These are phyloP conservation scores for Pachyuromys duprasi DNA, from an alignment of 2,797 vertebrate genomes.

Conservation along the genomic window DNA sequence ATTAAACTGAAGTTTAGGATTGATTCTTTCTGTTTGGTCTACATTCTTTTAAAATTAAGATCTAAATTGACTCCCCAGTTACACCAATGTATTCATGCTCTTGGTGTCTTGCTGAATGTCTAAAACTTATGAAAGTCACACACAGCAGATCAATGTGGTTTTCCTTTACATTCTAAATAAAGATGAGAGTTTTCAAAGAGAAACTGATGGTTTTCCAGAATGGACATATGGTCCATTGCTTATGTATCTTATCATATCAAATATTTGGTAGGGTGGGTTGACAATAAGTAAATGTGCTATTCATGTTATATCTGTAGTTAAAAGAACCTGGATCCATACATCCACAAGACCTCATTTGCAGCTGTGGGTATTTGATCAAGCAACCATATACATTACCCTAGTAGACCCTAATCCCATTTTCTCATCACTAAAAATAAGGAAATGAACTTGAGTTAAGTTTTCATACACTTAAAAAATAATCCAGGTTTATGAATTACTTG, in stretches of 20 bases:
- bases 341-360: not conserved
- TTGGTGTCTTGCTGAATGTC: slow-evolving; percentile 29
- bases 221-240: not conserved
- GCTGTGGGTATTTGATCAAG: not conserved
- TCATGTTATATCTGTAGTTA: not conserved
- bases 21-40: slow-evolving; percentile 59
- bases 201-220: not conserved
- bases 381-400: not conserved
- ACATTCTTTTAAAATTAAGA: slow-evolving; percentile 62
- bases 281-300: not conserved
- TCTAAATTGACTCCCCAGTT: slow-evolving; percentile 68
- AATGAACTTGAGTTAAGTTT: not conserved
- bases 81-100: slow-evolving; percentile 56
- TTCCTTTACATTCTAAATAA: not conserved
- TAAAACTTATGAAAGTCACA: slow-evolving; percentile 56
- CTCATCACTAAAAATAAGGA: not conserved
- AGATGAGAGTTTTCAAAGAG: slow-evolving; percentile 3
- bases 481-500: not conserved
- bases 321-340: accelerated
- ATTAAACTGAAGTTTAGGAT: slow-evolving; percentile 56
- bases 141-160: slow-evolving; percentile 17
- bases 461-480: not conserved
- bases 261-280: not conserved
- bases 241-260: not conserved
- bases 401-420: not conserved